Base-by-base conservation (phyloP, 2,113 vertebrate species). In the Hippoglossus stenolepis region DNA sequence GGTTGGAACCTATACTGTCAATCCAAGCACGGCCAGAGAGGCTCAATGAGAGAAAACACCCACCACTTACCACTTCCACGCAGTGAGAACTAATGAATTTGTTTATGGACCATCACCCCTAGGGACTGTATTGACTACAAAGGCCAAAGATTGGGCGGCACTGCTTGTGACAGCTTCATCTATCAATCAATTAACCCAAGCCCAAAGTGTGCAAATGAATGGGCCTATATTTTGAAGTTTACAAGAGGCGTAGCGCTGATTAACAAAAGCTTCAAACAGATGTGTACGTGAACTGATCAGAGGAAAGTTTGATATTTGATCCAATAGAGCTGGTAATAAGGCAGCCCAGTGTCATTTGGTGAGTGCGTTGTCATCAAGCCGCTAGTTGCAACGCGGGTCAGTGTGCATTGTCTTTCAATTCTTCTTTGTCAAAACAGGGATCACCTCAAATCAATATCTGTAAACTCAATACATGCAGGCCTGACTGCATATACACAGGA, bases 41-140 rank as follows among this genome's bases (percentile, higher is more conserved):
- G 45, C 74, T 82, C 73, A 82, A 57, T 83, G 65, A 80, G 53
- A 75, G 56, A 80, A 80, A 83, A 54, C 11, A 51, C 45, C 74
- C 61, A 71, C 71, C 65, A 69, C 45, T 83, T 87, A 85, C 56
- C 9, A 24, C 62, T 73, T 77, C 73, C 86, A 75, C 45, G 1
- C 23, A 77, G 38, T 64, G 63, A 80, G 38, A 74, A 78, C 81
- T 86, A 85, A 90, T 91, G 76, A 88, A 88, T 91, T 82, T 84
- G 71, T 90, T 87, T 87, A 86, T 87, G 56, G 72, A 85, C 70
- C 31, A 49, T 70, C 77, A 62, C 58, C 83, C 69, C 68, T 10
- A 75, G 75, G 79, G 51, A 88, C 21, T 0, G 4, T 74, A 89
- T 69, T 80, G 80, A 89, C 74, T 53, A 35, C 38, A 56, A 58